phyloP scores from a whole-genome alignment of 2,888 invertebrate genomes.

The Timema cristinae region DNA sequence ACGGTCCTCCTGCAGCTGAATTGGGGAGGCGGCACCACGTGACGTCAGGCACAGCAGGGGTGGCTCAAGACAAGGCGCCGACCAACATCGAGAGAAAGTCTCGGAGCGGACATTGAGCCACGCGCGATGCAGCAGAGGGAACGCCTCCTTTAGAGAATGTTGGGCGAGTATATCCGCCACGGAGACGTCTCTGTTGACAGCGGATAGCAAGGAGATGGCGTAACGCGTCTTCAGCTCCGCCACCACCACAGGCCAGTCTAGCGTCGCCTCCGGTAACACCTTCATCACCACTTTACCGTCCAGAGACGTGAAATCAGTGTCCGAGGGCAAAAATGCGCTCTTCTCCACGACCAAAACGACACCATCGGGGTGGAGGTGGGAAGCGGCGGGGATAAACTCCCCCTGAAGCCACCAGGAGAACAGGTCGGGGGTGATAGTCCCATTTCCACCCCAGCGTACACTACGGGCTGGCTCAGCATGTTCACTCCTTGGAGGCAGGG shows the following conservation, averaged over 20 bases:
- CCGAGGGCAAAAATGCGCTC: conserved; percentile 43
- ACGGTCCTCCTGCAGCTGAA: conserved; percentile 33
- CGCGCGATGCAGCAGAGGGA: conserved; percentile 47
- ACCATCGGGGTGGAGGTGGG: conserved; percentile 46
- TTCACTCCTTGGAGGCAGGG: conserved; percentile 46
- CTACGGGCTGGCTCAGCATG: conserved; percentile 49
- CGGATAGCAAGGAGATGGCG: conserved; percentile 39
- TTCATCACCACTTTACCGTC: conserved; percentile 40
- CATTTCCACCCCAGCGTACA: conserved; percentile 50
- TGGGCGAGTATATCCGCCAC: conserved; percentile 36
- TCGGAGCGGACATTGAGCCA: conserved; percentile 47
- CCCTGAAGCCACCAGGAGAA: conserved; percentile 50
- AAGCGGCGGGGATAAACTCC: conserved; percentile 48
- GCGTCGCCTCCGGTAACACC: conserved; percentile 38
- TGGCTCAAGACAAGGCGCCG: conserved; percentile 22
- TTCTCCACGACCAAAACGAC: conserved; percentile 44
- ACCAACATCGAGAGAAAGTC: conserved; percentile 44
- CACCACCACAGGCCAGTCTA: conserved; percentile 38
- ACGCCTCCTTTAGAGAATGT: conserved; percentile 47
- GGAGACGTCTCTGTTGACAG: conserved; percentile 33
- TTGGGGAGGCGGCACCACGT: neutral
- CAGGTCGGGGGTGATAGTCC: conserved; percentile 45
- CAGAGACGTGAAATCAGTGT: conserved; percentile 42
- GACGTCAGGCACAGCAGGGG: conserved; percentile 18
- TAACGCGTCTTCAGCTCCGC: conserved; percentile 44